A percentile compares a stretch with the other conserved stretches of the same genome.
Conservation (phyloP, 1,140 invertebrate genomes). For the Drosophila melanica region DNA sequence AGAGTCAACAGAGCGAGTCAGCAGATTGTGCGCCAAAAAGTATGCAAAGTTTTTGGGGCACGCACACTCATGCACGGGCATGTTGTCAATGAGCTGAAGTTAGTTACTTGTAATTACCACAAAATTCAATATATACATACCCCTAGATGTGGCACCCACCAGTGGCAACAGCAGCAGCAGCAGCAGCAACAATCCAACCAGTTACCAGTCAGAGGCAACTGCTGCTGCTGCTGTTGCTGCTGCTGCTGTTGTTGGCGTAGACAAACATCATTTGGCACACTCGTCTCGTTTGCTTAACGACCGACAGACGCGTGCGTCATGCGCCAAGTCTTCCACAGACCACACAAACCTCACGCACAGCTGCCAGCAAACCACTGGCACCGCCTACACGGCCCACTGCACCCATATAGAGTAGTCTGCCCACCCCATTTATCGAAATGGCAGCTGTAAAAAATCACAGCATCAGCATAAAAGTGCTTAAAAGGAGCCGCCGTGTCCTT, state of each 20-base stretch:
- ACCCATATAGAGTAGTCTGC: not conserved
- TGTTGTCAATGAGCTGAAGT: constrained; percentile 65
- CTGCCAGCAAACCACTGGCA: constrained; percentile 8
- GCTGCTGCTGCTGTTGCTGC: constrained; percentile 41
- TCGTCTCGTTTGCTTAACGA: constrained; percentile 65
- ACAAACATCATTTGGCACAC: constrained; percentile 77
- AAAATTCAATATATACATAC: constrained; percentile 75
- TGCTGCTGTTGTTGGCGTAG: constrained; percentile 45
- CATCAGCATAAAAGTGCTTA: constrained; percentile 82
- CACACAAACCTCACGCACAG: constrained; percentile 57
- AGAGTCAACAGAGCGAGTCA: constrained; percentile 74
- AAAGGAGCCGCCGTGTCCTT: constrained; percentile 73
- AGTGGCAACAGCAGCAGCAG: not conserved
- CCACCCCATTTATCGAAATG: constrained; percentile 55
- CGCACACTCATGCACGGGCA: constrained; percentile 15
- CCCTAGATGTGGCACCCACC: constrained; percentile 40
- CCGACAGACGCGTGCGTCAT: constrained; percentile 57
- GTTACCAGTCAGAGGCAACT: constrained; percentile 16
- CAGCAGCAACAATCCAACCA: not conserved
- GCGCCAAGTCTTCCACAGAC: constrained; percentile 49
- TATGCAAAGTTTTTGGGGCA: constrained; percentile 50
- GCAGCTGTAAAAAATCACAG: constrained; percentile 82
- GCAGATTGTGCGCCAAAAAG: constrained; percentile 71
- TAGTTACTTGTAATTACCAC: constrained; percentile 81
- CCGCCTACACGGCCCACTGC: constrained; percentile 4